phyloP scores from a whole-genome alignment of 1,140 invertebrate genomes.

The Drosophila lacteicornis region DNA sequence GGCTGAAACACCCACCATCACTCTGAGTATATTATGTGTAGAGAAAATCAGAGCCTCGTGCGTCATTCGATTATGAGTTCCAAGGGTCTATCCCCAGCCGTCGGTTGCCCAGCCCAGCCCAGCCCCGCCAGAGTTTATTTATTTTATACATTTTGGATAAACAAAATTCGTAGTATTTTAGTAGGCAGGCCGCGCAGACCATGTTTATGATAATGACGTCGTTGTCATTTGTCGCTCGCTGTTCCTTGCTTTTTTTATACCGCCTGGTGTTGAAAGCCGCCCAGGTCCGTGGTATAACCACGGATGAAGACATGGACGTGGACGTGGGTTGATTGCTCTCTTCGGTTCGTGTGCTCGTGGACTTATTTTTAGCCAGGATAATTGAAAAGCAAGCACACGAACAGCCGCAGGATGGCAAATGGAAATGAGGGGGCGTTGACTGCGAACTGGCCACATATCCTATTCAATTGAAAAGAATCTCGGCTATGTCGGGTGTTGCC shows the following conservation, averaged over 20 bases:
- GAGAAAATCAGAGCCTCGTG: constrained; percentile 67
- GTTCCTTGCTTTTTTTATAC: constrained; percentile 8
- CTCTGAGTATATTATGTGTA: constrained; percentile 20
- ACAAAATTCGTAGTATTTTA: constrained; percentile 55
- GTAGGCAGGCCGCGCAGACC: constrained; percentile 39
- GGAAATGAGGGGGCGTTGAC: constrained; percentile 25
- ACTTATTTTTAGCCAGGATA: constrained; percentile 77
- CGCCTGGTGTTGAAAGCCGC: constrained; percentile 37
- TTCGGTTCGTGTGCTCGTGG: constrained; percentile 21
- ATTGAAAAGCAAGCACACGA: constrained; percentile 69
- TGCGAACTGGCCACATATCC: constrained; percentile 30
- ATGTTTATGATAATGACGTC: constrained; percentile 72
- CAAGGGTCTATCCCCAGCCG: constrained; percentile 42
- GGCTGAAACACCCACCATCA: constrained; percentile 32
- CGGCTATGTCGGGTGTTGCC: constrained; percentile 5
- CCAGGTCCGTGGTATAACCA: constrained; percentile 11
- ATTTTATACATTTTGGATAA: constrained; percentile 69
- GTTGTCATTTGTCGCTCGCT: constrained; percentile 52
- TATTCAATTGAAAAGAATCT: constrained; percentile 60
- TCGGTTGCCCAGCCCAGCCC: constrained; percentile 5
- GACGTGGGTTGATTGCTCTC: constrained; percentile 39
- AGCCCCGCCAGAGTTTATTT: constrained; percentile 50
- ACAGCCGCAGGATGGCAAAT: constrained; percentile 48
- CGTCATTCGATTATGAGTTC: constrained; percentile 77
- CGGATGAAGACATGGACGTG: neutral